Percentiles rank a stretch among this genome's conserved stretches.
phyloP scores from a whole-genome alignment of 2,113 vertebrate genomes.

The Todiramphus chloris region DNA sequence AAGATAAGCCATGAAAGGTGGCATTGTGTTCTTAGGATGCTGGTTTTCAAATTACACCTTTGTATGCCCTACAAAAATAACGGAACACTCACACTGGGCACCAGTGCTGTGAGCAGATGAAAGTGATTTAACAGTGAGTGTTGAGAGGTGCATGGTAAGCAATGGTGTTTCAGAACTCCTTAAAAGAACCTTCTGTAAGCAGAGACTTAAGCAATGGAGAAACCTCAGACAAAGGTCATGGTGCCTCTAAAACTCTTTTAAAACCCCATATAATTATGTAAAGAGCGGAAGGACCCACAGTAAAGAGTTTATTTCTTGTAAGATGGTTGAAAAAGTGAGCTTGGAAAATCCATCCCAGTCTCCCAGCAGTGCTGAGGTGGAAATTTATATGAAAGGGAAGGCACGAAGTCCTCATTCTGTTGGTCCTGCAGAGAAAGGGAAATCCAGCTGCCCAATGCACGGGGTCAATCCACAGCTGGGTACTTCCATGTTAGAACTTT shows the following conservation, averaged over 20 bases:
- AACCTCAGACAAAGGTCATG: neutral
- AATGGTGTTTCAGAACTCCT: neutral
- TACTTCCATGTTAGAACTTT: rapidly evolving
- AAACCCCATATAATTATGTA: neutral
- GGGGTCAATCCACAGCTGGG: rapidly evolving
- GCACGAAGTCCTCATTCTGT: rapidly evolving
- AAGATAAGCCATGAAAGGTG: neutral
- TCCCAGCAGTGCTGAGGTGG: neutral
- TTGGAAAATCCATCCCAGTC: neutral
- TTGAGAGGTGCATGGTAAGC: neutral
- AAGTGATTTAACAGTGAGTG: neutral
- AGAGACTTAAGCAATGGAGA: neutral
- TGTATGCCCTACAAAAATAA: neutral
- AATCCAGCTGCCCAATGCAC: neutral
- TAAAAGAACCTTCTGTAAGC: neutral
- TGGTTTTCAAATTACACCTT: neutral
- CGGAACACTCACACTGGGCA: neutral
- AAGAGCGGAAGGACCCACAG: neutral
- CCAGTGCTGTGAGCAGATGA: neutral
- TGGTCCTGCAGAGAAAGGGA: neutral
- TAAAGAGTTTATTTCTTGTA: neutral
- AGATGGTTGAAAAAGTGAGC: neutral
- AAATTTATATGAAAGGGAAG: neutral
- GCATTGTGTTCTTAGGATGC: neutral
- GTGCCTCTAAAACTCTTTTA: neutral